Conservation (phyloP, 2,797 vertebrate species). For the Apodemus agrarius region DNA sequence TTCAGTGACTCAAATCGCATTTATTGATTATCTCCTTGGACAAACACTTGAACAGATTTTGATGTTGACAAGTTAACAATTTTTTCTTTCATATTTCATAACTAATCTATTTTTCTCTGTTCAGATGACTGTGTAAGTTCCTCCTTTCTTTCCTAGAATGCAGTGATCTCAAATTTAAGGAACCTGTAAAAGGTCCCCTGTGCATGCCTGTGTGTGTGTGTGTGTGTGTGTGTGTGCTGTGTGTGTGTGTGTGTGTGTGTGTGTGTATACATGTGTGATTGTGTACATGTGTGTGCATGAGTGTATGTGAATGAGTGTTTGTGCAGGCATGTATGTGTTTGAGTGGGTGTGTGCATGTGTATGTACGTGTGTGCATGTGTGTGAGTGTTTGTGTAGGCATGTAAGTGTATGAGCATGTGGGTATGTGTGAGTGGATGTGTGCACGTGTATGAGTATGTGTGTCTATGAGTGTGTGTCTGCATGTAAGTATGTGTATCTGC, state of each 20-base stretch:
- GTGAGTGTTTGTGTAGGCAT: neutral
- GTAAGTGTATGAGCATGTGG: neutral
- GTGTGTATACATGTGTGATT: too few relatives aligned
- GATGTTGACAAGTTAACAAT: neutral
- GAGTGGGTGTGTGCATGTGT: neutral
- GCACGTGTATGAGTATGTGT: too few relatives aligned
- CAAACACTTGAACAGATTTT: conserved; percentile 20
- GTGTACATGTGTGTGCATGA: too few relatives aligned
- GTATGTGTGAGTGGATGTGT: too few relatives aligned
- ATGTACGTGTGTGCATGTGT: neutral
- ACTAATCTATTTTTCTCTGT: conserved; percentile 17
- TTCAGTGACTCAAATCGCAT: neutral
- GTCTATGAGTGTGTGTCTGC: neutral
- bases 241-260: too few relatives aligned
- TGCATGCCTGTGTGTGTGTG: neutral
- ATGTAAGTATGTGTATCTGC: too few relatives aligned
- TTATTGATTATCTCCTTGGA: conserved; percentile 26
- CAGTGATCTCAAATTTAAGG: neutral
- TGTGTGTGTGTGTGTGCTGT: too few relatives aligned
- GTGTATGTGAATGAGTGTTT: neutral
- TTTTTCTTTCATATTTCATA: neutral
- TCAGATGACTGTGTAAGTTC: neutral
- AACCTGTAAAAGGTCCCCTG: neutral
- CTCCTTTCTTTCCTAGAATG: neutral
- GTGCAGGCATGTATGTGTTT: neutral